phyloP scores from a whole-genome alignment of 2,888 invertebrate species.

The Toxonevra muliebris region DNA sequence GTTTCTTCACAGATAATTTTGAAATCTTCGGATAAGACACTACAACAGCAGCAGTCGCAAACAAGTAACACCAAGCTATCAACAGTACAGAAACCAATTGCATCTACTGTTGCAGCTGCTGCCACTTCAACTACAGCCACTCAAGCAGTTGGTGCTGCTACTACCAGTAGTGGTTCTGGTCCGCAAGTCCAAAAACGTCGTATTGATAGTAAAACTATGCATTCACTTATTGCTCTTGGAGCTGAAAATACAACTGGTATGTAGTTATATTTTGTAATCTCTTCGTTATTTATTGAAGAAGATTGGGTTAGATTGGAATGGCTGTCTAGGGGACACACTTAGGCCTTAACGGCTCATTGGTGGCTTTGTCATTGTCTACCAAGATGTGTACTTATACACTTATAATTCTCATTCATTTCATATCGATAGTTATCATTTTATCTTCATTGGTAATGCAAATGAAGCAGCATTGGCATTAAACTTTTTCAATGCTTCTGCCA shows the following conservation, averaged over 20 bases:
- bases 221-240: slow-evolving; percentile 70
- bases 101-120: slow-evolving; percentile 29
- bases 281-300: no score
- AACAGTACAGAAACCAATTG: slow-evolving; percentile 25
- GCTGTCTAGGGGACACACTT: no score
- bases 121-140: slow-evolving; percentile 35
- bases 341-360: no score
- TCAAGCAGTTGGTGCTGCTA: slow-evolving; percentile 19
- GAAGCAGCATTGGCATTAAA: no score
- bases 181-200: slow-evolving; percentile 65
- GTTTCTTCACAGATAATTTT: slow-evolving; percentile 5
- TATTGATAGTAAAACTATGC: slow-evolving; percentile 72
- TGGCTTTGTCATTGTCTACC: no score
- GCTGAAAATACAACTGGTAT: slow-evolving; percentile 71
- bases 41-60: slow-evolving; percentile 16
- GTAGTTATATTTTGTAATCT: no score
- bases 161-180: slow-evolving; percentile 10
- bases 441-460: no score
- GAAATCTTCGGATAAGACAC: slow-evolving; percentile 31
- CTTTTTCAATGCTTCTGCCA: no score
- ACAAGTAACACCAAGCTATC: slow-evolving; percentile 22
- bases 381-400: no score
- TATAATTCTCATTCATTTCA: no score
- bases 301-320: no score
- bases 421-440: no score